Evolutionary conservation across 1,140 invertebrate species (phyloP).

Genomic region (Achatina immaculata): DNA sequence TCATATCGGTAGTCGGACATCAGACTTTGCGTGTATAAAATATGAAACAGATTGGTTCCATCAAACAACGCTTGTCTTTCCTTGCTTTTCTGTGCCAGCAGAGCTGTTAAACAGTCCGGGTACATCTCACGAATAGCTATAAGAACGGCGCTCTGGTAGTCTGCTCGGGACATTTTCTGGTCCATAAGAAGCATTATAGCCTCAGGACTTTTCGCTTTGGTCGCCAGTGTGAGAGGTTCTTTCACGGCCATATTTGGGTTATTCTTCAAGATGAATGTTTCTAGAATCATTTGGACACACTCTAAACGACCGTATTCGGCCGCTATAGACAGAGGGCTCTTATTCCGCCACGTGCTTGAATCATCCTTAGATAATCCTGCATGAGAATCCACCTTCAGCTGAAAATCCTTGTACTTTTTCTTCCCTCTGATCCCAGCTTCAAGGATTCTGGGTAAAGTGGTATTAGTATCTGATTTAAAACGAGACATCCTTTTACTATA

Average conservation of each 20-base stretch:
- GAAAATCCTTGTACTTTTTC: constrained; percentile 30
- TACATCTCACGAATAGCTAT: constrained; percentile 27
- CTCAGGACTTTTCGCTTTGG: constrained; percentile 29
- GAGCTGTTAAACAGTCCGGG: constrained; percentile 26
- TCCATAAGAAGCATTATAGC: constrained; percentile 20
- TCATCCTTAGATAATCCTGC: neutral
- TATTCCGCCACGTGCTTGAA: neutral
- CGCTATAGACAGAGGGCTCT: constrained; percentile 15
- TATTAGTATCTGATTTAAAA: too few species aligned
- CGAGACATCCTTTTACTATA: too few species aligned
- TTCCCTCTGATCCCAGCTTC: constrained; percentile 23
- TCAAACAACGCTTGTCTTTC: constrained; percentile 34
- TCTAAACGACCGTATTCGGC: constrained; percentile 22
- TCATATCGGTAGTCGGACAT: constrained; percentile 18
- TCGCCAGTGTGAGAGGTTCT: constrained; percentile 26
- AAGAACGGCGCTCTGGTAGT: constrained; percentile 36
- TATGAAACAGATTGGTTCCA: constrained; percentile 30
- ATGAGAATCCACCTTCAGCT: neutral
- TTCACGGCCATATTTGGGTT: neutral
- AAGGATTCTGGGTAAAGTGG: neutral
- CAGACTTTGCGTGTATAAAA: constrained; percentile 33
- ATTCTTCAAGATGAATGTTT: constrained; percentile 3
- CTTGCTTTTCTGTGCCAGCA: neutral
- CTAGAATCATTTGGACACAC: constrained; percentile 25
- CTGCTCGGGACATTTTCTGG: neutral